Evolutionary conservation across 1,140 invertebrate genomes (phyloP), one percentile per base, ranked within the genome.

Genomic region (Lepidurus apus): DNA sequence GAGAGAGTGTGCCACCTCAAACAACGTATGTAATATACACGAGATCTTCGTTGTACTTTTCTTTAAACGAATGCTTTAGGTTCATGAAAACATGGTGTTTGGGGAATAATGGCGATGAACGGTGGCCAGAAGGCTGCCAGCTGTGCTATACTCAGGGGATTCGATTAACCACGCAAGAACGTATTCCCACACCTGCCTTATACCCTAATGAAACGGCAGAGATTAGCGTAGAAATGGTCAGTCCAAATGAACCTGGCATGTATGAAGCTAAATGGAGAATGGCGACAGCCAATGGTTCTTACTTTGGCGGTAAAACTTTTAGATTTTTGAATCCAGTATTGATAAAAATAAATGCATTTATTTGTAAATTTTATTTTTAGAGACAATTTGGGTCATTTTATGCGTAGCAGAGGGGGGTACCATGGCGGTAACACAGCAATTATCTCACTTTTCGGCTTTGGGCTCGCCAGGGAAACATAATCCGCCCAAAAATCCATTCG

Each of bases 191-290:
- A 73, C 88, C 88, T 53, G 82, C 87, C 45, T 83, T 95, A 80
- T 84, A 86, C 77, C 90, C 93, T n/a, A 89, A 90, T 73, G 88
- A 92, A 82, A 87, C 85, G 8, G 87, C 87, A 73, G 89, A 92
- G 83, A 84, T 95, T 42, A 88, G 88, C 80, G 87, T 94, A 26
- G 87, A 89, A 78, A 89, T 94, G 87, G 85, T 85, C 8, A 92
- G 91, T 85, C 93, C 94, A 24, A 81, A 87, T 42, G 82, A 86
- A 76, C 86, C 89, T 78, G 93, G 93, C 11, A 88, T 89, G n/a
- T 93, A 93, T 83, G 89, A 93, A 81, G 89, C 91, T 85, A 91
- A 93, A 86, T 96, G 93, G 93, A 89, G 93, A 80, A 89, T 95
- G 88, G 90, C 88, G 82, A 93, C 93, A 74, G 86, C 91, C 34